phyloP scores from a whole-genome alignment of 2,113 vertebrate genomes.

The Thomomys bottae region DNA sequence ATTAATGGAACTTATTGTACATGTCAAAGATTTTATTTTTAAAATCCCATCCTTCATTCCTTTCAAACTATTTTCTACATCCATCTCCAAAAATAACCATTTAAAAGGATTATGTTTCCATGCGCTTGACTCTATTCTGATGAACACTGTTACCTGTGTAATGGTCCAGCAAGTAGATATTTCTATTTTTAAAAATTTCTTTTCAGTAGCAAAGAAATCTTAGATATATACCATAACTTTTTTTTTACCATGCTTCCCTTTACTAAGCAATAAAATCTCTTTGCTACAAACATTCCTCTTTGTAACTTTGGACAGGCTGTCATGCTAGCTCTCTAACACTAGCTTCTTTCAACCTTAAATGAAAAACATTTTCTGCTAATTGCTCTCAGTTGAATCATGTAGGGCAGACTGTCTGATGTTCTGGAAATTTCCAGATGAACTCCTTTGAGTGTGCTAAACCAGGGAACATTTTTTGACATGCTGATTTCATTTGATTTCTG shows the following conservation, averaged over 20 bases:
- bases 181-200: slow-evolving; percentile 7
- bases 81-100: background rate
- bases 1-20: background rate
- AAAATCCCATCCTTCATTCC: background rate
- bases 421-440: slow-evolving; percentile 23
- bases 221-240: slow-evolving; percentile 4
- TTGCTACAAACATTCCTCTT: slow-evolving; percentile 22
- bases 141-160: background rate
- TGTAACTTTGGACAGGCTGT: background rate
- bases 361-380: slow-evolving; percentile 54
- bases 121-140: background rate
- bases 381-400: slow-evolving; percentile 13
- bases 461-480: background rate
- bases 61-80: slow-evolving; percentile 16
- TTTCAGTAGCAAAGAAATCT: slow-evolving; percentile 43
- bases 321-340: slow-evolving; percentile 25
- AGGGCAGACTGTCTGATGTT: background rate
- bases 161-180: background rate
- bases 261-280: background rate
- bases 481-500: background rate
- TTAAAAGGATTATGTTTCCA: background rate
- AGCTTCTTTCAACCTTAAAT: slow-evolving; percentile 49
- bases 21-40: background rate
- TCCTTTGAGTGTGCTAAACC: background rate
- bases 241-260: slow-evolving; percentile 46